Evolutionary conservation across 2,113 vertebrate species (phyloP).

Genomic region (Mustela nigripes): DNA sequence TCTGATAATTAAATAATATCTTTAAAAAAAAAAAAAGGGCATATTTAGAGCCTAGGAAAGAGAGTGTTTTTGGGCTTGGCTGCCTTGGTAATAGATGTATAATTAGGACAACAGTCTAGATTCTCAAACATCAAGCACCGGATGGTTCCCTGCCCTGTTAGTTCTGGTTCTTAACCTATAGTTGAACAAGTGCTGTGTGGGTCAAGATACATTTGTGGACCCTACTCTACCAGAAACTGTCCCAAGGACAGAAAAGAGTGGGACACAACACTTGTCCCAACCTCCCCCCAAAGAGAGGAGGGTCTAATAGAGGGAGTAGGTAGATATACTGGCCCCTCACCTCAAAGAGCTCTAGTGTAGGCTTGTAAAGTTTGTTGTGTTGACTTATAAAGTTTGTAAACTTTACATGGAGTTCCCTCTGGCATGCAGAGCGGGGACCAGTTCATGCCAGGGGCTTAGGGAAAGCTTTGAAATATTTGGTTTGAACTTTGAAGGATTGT

Average conservation of each 20-base stretch:
- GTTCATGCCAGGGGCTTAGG: not conserved
- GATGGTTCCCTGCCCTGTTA: not conserved
- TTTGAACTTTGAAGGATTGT: slow-evolving; percentile 16
- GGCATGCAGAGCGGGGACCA: not conserved
- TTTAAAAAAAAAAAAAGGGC: not conserved
- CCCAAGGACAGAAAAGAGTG: not conserved
- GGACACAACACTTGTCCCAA: not conserved
- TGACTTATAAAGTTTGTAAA: not conserved
- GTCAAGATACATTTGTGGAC: not conserved
- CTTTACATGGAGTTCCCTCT: not conserved
- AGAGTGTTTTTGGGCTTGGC: not conserved
- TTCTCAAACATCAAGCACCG: not conserved
- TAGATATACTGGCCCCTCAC: not conserved
- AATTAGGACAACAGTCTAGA: not conserved
- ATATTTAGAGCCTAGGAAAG: not conserved
- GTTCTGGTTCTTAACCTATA: not conserved
- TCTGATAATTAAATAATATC: not conserved
- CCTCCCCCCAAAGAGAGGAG: not conserved
- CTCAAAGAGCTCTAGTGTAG: not conserved
- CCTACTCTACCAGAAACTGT: not conserved
- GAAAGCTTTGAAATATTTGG: slow-evolving; percentile 19
- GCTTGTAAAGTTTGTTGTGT: not conserved
- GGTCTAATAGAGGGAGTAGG: not conserved
- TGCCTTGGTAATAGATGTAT: not conserved
- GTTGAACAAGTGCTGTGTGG: not conserved